Evolutionary conservation across 30 jellyfish, hydroid and myxozoan species (phyloP).

Genomic region (Hydra vulgaris): DNA sequence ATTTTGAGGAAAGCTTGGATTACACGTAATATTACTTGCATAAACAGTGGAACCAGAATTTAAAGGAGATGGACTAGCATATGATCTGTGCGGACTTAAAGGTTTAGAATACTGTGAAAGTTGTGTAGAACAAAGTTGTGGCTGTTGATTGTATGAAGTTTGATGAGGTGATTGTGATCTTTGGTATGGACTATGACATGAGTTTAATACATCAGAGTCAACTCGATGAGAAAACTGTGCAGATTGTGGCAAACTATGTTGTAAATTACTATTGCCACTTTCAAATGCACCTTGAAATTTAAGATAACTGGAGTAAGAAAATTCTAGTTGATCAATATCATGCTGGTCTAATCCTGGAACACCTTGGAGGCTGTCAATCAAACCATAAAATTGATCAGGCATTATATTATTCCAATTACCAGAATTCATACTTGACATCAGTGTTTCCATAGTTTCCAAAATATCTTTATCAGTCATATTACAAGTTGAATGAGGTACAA

Average conservation of each 20-base stretch:
- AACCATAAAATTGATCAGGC: slow-evolving; percentile 78
- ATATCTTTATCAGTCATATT: slow-evolving; percentile 41
- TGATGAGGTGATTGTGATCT: not conserved
- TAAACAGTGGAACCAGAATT: slow-evolving; percentile 2
- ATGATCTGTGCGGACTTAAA: not conserved
- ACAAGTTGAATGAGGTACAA: slow-evolving; percentile 11
- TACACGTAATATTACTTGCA: slow-evolving; percentile 11
- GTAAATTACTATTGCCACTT: slow-evolving; percentile 32
- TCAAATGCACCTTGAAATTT: slow-evolving; percentile 55
- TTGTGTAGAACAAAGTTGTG: not conserved
- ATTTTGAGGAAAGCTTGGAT: not conserved
- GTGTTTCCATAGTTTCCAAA: slow-evolving; percentile 70
- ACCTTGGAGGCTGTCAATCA: slow-evolving; percentile 73
- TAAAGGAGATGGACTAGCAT: not conserved
- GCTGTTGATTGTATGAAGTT: not conserved
- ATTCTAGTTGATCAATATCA: slow-evolving; percentile 70
- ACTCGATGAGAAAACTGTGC: slow-evolving; percentile 24
- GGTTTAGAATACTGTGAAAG: not conserved
- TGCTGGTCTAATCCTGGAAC: slow-evolving; percentile 68
- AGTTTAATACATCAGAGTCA: slow-evolving; percentile 31
- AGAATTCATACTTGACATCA: slow-evolving; percentile 70
- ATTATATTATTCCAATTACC: slow-evolving; percentile 66
- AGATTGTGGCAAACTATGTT: slow-evolving; percentile 26
- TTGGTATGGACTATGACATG: slow-evolving; percentile 53
- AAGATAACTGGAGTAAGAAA: slow-evolving; percentile 59